A percentile compares a stretch with the other conserved stretches of the same genome.
Conservation (phyloP, 1,140 invertebrate genomes). For the Galleria mellonella region DNA sequence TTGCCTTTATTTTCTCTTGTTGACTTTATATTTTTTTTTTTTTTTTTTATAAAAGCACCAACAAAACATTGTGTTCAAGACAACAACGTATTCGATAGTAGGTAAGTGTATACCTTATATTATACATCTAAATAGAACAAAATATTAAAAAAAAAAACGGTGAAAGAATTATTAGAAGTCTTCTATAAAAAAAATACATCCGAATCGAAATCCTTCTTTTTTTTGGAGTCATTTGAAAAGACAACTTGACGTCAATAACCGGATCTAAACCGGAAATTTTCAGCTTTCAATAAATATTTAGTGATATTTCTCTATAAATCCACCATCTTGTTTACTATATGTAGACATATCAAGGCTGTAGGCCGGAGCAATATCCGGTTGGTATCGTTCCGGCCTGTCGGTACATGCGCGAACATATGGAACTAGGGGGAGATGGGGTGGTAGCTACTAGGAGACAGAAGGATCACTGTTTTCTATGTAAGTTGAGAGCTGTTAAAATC, state of each 20-base stretch:
- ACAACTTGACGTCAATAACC: neutral
- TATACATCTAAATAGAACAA: too few relatives aligned
- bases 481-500: conserved; percentile 10
- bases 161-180: too few relatives aligned
- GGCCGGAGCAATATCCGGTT: conserved; percentile 35
- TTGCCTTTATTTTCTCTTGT: neutral
- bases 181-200: too few relatives aligned
- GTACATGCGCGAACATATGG: conserved; percentile 26
- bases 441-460: neutral
- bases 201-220: too few relatives aligned
- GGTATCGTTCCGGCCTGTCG: conserved; percentile 23
- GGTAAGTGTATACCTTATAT: too few relatives aligned
- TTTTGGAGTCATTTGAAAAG: too few relatives aligned
- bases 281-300: too few relatives aligned
- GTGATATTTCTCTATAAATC: neutral
- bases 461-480: conserved; percentile 9
- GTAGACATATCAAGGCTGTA: neutral
- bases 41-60: too few relatives aligned
- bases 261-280: neutral
- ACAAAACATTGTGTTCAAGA: too few relatives aligned
- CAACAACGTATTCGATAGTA: too few relatives aligned
- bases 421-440: conserved; percentile 12
- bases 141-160: too few relatives aligned
- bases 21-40: too few relatives aligned
- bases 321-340: neutral